These are phyloP conservation scores for Stylophora pistillata DNA, from an alignment of 64 coral and sea anemone genomes.

Conservation along the genomic window DNA sequence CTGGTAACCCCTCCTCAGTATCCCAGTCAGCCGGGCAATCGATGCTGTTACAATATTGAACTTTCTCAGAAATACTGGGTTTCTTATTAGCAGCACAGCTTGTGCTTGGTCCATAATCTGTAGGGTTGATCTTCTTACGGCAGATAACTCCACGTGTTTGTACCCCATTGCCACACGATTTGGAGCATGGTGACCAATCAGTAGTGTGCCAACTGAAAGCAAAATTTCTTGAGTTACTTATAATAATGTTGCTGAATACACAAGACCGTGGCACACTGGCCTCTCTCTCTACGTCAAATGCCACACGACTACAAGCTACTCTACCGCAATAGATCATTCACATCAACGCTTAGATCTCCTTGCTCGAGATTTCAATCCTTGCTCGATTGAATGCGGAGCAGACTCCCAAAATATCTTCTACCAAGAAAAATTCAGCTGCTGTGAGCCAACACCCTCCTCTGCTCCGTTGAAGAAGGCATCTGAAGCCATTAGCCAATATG, in stretches of 20 bases:
- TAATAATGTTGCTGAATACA: too few species aligned
- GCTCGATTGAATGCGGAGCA: too few species aligned
- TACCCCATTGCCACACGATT: constrained; percentile 1
- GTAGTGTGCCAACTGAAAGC: not conserved
- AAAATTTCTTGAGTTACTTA: not conserved
- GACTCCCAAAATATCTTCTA: too few species aligned
- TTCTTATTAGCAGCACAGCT: not conserved
- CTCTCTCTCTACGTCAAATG: not conserved
- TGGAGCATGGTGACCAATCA: constrained; percentile 2
- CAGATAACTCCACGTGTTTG: not conserved
- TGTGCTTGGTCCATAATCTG: not conserved
- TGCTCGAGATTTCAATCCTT: too few species aligned
- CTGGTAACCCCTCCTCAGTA: not conserved
- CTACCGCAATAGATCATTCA: too few species aligned
- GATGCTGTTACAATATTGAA: not conserved
- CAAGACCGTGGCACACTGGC: too few species aligned
- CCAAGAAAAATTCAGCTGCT: too few species aligned
- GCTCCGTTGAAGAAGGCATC: too few species aligned
- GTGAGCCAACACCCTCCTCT: too few species aligned
- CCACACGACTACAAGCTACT: too few species aligned
- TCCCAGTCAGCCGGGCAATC: constrained; percentile 18
- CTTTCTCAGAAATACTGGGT: not conserved
- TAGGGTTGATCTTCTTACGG: not conserved
- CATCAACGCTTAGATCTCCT: too few species aligned
- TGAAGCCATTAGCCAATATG: too few species aligned